Evolutionary conservation across 1,140 invertebrate genomes (phyloP), one percentile per base, ranked within the genome.

Genomic region (Apis florea): DNA sequence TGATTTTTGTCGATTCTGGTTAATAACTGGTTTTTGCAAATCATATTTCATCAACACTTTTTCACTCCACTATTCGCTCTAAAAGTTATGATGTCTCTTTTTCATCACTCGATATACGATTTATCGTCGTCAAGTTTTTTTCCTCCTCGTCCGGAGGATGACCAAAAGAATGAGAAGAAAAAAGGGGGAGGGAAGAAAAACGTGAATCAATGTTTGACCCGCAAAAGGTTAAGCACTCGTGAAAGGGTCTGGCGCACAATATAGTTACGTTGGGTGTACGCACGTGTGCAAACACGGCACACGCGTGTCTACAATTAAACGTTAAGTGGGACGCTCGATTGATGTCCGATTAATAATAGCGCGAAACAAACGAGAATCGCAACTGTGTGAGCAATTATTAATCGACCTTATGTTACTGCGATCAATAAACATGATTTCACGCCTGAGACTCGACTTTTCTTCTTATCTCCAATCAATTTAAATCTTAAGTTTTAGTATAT

Each of bases 321-420:
- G 78, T 71, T 63, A 72, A 79, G 59, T 73, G 78, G 78, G n/a
- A 79, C 78, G 51, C 49, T 63, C 78, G 77, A 79, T 79, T 72
- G 77, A 79, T 63, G 69, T 31, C 17, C 78, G 78, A 64, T 73
- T 71, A 78, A 79, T 79, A 79, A 79, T 79, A 79, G 69, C 69
- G 51, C 58, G 51, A 64, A 73, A 79, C 59, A n/a, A 17, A 73
- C 78, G 49, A 47, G 58, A 64, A 10, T n/a, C 15, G n/a, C 53
- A 17, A 15, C 31, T 51, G 78, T 59, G 58, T 56, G 69, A 49
- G 68, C 47, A 53, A 72, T 68, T 79, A 79, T 73, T 73, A 73
- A 79, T 79, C 78, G 59, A 49, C 64, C 51, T 73, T n/a, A n/a
- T n/a, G 73, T 79, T 73, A 64, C 56, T 64, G 13, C 49, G 69